A percentile compares a stretch with the other conserved stretches of the same genome.
Conservation (phyloP, 2,888 invertebrate genomes). For the Fragum whitleyi region DNA sequence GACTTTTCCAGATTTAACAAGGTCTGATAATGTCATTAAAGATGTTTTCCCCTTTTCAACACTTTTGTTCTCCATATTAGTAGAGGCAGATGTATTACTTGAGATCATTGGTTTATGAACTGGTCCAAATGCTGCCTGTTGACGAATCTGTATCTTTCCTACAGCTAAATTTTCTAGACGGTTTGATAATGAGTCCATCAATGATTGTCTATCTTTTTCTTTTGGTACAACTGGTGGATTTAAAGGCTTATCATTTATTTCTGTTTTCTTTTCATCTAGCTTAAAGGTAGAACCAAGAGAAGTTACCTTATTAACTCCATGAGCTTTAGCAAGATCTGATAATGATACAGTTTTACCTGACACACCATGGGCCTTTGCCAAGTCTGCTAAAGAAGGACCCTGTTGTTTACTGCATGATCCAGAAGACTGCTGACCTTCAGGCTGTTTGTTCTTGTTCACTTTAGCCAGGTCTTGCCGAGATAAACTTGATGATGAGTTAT, state of each 20-base stretch:
- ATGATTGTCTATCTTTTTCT: constrained; percentile 11
- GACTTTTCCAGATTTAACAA: neutral
- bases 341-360: constrained; percentile 13
- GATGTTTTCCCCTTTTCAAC: neutral
- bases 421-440: neutral
- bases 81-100: neutral
- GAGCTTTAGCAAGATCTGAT: constrained; percentile 24
- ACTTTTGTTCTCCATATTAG: neutral
- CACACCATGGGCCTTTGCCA: constrained; percentile 18
- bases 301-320: constrained; percentile 8
- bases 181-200: constrained; percentile 15
- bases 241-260: neutral
- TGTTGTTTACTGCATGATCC: neutral
- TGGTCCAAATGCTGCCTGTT: constrained; percentile 11
- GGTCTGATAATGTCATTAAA: constrained; percentile 25
- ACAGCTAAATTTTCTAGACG: neutral
- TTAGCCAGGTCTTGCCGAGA: constrained; percentile 32
- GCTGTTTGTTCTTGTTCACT: neutral
- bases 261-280: neutral
- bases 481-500: neutral
- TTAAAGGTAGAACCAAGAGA: neutral
- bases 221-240: neutral
- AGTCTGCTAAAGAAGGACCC: constrained; percentile 20
- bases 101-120: neutral
- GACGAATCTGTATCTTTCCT: constrained; percentile 1